Base-by-base conservation (phyloP, 2,797 vertebrate species). In the Borostomias antarcticus region DNA sequence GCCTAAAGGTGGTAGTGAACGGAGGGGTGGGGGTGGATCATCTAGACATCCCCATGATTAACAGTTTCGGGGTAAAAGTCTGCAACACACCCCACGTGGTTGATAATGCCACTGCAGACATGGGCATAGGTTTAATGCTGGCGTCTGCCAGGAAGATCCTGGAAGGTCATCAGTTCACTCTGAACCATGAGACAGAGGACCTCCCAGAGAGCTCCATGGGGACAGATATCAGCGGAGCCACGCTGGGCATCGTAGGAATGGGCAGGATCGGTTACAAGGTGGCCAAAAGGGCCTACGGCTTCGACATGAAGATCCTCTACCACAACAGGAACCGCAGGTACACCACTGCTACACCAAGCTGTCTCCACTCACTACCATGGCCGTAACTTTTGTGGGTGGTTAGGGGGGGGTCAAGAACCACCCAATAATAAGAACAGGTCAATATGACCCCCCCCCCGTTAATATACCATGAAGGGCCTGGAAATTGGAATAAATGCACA, bases 261-360 rank as follows among this genome's bases (percentile, higher is more conserved):
- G 94, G 94, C 4, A 59, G 73, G 23, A 91, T 94, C 37, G 93
- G 92, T 43, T 93, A 89, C 62, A 93, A 91, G 65, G 74, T 95
- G 17, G 93, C 92, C 1, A 70, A 89, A 78, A 85, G 90, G 78
- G 92, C 92, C 29, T 86, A 69, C 80, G 87, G 80, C 15, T 95
- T 94, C 82, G 90, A 94, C 5, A 94, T 94, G 93, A 92, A 90
- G 66, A 91, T 95, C 79, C 72, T 94, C 58, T 94, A 94, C 81
- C 89, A 93, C 74, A 95, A 92, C 62, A 87, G 93, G 74, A 90
- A 70, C 37, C 83, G 29, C 72, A 93, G 92, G 93, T 94, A 85
- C 40, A 43, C 40, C 15, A 17, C 15, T 43, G 40, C 5, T 5
- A 43, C 15, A 17, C 40, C 15, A 11, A 43, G 40, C 1, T 11